Conservation (phyloP, 1,140 invertebrate genomes). For the Laodelphax striatellus region DNA sequence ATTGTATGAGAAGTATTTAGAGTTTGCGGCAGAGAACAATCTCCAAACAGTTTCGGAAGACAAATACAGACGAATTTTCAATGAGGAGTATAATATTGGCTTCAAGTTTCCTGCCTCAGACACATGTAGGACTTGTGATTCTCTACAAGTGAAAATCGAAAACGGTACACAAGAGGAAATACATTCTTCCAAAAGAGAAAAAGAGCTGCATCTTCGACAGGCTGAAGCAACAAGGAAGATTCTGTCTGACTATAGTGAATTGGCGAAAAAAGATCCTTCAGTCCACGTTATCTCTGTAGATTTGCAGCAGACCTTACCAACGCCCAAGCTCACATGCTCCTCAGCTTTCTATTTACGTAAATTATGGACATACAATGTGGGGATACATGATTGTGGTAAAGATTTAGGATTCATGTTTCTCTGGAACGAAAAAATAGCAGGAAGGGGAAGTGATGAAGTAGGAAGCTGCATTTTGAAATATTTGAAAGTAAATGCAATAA, state of each 20-base stretch:
- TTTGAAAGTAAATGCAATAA: background rate
- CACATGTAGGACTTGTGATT: slow-evolving; percentile 13
- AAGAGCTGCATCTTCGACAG: slow-evolving; percentile 6
- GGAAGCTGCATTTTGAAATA: slow-evolving; percentile 8
- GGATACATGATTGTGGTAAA: slow-evolving; percentile 17
- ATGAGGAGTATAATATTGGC: slow-evolving; percentile 11
- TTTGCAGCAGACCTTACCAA: slow-evolving; percentile 14
- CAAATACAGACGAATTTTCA: slow-evolving; percentile 9
- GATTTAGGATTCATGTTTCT: slow-evolving; percentile 16
- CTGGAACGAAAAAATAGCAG: slow-evolving; percentile 16
- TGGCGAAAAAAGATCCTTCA: background rate
- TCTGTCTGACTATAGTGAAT: background rate
- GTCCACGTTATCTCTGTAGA: background rate
- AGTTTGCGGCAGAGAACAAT: background rate
- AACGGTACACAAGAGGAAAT: background rate
- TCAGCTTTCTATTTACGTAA: slow-evolving; percentile 15
- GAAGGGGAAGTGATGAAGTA: slow-evolving; percentile 6
- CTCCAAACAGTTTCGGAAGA: background rate
- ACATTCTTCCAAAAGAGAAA: background rate
- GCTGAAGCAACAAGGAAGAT: background rate
- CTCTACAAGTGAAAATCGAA: background rate
- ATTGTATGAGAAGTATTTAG: background rate
- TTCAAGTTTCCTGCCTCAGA: slow-evolving; percentile 10
- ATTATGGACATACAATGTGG: slow-evolving; percentile 19
- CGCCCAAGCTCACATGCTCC: slow-evolving; percentile 11